phyloP scores from a whole-genome alignment of 1,140 invertebrate species.

The Drosophila lini region DNA sequence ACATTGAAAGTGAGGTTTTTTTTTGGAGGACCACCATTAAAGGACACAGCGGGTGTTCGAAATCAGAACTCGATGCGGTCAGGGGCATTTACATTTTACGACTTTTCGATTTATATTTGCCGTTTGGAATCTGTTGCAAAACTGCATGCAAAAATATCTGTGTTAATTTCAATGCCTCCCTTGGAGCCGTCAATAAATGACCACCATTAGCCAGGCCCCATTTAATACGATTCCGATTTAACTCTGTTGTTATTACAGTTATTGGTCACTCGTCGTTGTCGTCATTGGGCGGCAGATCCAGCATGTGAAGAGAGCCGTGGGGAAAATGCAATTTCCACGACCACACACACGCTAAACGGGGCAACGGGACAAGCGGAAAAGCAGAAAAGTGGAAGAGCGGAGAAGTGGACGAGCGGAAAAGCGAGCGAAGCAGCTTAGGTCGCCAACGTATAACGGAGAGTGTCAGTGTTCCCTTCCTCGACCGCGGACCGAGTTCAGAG shows the following conservation, averaged over 20 bases:
- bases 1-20: constrained; percentile 52
- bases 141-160: constrained; percentile 1
- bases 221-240: constrained; percentile 43
- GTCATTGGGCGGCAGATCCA: constrained; percentile 15
- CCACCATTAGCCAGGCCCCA: constrained; percentile 28
- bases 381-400: neutral
- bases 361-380: constrained; percentile 15
- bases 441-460: neutral
- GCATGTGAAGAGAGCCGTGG: constrained; percentile 54
- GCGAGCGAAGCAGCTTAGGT: constrained; percentile 1
- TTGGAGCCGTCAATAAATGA: constrained; percentile 19
- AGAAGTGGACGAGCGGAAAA: neutral
- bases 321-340: constrained; percentile 59
- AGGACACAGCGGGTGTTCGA: constrained; percentile 56
- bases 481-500: constrained; percentile 15
- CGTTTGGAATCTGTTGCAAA: neutral
- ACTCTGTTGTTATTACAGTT: constrained; percentile 41
- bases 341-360: constrained; percentile 37
- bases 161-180: constrained; percentile 19
- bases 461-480: constrained; percentile 10
- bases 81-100: constrained; percentile 6
- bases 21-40: constrained; percentile 41
- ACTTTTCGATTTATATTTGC: neutral
- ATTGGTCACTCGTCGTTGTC: constrained; percentile 21
- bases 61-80: constrained; percentile 16